phyloP scores from a whole-genome alignment of 2,888 invertebrate species.

The Habroteleia sp. region DNA sequence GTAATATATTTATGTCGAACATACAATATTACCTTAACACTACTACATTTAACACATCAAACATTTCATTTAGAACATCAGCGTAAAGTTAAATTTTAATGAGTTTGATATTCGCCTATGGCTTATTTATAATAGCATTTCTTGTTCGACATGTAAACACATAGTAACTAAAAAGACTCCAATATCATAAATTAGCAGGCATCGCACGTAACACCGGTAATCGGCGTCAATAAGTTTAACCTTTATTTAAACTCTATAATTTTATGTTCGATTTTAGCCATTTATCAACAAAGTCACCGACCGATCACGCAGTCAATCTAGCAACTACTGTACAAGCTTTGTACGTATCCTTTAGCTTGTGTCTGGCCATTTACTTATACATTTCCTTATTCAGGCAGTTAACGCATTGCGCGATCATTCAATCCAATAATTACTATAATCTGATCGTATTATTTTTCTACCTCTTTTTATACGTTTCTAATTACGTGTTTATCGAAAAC shows the following conservation, averaged over 20 bases:
- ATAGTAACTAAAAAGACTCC: slow-evolving; percentile 26
- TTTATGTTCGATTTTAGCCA: slow-evolving; percentile 53
- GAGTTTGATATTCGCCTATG: slow-evolving; percentile 9
- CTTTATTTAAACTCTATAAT: slow-evolving; percentile 65
- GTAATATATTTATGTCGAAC: no score
- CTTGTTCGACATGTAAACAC: slow-evolving; percentile 29
- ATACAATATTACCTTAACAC: no score
- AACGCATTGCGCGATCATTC: slow-evolving; percentile 52
- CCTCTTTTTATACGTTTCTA: slow-evolving; percentile 27
- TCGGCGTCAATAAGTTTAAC: slow-evolving; percentile 64
- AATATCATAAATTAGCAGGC: slow-evolving; percentile 56
- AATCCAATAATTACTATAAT: slow-evolving; percentile 64
- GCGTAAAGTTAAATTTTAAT: slow-evolving; percentile 8
- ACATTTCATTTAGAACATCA: no score
- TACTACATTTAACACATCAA: slow-evolving; percentile 16
- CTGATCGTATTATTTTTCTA: slow-evolving; percentile 47
- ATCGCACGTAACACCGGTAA: slow-evolving; percentile 63
- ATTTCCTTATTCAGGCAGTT: slow-evolving; percentile 49
- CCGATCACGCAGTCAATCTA: slow-evolving; percentile 52
- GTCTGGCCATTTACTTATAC: slow-evolving; percentile 15
- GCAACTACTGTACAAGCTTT: slow-evolving; percentile 13
- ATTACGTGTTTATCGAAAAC: slow-evolving; percentile 43
- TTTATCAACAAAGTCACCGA: slow-evolving; percentile 57
- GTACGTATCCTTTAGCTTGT: slow-evolving; percentile 44
- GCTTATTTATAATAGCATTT: slow-evolving; percentile 37